Conservation (phyloP, 2,797 vertebrate species). For the Phrynocephalus guinanensis region DNA sequence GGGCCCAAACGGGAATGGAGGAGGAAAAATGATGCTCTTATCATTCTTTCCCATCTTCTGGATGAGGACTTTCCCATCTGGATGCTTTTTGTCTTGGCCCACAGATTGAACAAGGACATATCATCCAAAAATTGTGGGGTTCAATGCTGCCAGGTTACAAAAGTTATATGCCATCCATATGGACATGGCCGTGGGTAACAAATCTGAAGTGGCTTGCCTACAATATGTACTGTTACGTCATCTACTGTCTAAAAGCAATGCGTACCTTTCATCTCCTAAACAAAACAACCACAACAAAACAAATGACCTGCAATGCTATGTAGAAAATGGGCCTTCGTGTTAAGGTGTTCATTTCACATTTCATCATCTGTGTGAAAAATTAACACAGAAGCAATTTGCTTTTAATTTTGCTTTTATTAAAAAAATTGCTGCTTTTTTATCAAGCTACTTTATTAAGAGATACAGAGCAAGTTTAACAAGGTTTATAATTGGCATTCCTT, state of each 20-base stretch:
- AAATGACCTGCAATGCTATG: no score
- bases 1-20: no score
- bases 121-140: no score
- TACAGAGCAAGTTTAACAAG: conserved; percentile 28
- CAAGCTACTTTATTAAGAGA: neutral
- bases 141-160: no score
- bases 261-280: neutral
- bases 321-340: neutral
- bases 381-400: neutral
- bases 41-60: no score
- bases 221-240: no score
- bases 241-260: no score
- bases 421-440: neutral
- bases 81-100: no score
- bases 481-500: conserved; percentile 34
- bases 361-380: neutral
- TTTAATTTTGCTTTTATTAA: neutral
- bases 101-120: no score
- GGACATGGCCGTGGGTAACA: neutral
- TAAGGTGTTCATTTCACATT: neutral
- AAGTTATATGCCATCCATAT: neutral
- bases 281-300: no score
- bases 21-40: no score
- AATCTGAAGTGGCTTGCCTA: neutral
- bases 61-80: no score